Conservation (phyloP, 2,113 vertebrate species). For the Oxyura jamaicensis region DNA sequence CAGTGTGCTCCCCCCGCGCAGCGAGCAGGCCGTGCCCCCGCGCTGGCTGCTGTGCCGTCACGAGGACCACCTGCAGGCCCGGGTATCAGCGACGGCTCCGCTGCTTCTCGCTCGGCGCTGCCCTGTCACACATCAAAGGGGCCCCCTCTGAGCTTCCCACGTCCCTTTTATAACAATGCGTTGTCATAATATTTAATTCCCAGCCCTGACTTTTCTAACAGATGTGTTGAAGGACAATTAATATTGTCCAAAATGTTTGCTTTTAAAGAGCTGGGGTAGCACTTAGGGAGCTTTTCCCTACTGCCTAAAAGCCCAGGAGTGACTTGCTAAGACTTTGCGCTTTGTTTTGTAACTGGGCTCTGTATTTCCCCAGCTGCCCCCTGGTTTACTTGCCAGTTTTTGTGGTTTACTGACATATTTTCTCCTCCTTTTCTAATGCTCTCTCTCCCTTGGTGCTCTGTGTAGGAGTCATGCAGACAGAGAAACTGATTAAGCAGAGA, state of each 20-base stretch:
- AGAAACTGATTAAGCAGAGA: not conserved
- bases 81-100: not conserved
- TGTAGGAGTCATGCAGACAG: not conserved
- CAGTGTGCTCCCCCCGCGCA: not conserved
- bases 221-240: not conserved
- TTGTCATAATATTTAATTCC: not conserved
- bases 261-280: not conserved
- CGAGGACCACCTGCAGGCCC: not conserved
- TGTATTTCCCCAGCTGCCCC: constrained; percentile 16
- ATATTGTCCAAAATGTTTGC: not conserved
- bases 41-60: not conserved
- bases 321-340: not conserved
- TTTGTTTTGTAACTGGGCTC: not conserved
- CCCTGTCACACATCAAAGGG: not conserved
- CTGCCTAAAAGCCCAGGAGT: not conserved
- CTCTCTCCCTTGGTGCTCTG: not conserved
- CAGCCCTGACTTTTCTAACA: not conserved
- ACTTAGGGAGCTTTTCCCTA: not conserved
- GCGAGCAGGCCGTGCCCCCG: not conserved
- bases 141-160: not conserved
- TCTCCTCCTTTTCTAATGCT: not conserved
- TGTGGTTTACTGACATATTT: not conserved
- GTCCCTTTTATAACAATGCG: not conserved
- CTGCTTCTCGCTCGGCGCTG: not conserved
- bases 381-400: not conserved